A percentile compares a stretch with the other conserved stretches of the same genome.
These are phyloP conservation scores for Vulpes lagopus DNA, from an alignment of 2,113 vertebrate species.

Conservation along the genomic window DNA sequence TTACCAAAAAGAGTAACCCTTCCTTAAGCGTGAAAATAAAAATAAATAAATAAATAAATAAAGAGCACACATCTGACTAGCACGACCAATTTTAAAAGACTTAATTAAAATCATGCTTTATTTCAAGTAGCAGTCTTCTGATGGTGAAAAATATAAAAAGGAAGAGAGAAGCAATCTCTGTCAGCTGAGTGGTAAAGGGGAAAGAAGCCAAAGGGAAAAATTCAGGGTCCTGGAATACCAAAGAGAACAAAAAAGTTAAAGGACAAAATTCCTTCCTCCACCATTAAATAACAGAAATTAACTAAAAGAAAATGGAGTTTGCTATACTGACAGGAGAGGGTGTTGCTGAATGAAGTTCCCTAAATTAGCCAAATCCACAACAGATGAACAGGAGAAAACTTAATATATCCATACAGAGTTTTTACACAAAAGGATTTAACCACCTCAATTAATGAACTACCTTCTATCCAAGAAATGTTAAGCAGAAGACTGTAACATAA, in stretches of 20 bases:
- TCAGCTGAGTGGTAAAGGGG: neutral
- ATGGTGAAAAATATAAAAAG: neutral
- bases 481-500: neutral
- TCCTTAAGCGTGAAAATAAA: neutral
- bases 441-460: neutral
- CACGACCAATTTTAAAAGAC: neutral
- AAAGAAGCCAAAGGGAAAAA: neutral
- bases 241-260: neutral
- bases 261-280: neutral
- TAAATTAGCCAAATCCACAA: neutral
- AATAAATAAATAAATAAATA: neutral
- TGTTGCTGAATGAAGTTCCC: neutral
- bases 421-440: neutral
- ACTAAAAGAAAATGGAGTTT: neutral
- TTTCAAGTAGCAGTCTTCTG: neutral
- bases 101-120: neutral
- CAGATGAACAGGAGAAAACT: neutral
- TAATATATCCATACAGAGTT: neutral
- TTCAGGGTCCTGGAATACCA: neutral
- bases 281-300: neutral
- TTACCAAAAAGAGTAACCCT: neutral
- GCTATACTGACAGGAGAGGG: slow-evolving; percentile 9
- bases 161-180: neutral
- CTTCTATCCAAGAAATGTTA: neutral
- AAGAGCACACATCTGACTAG: neutral